These are phyloP conservation scores for Pyrgus malvae DNA, from an alignment of 2,888 invertebrate genomes.

Conservation along the genomic window DNA sequence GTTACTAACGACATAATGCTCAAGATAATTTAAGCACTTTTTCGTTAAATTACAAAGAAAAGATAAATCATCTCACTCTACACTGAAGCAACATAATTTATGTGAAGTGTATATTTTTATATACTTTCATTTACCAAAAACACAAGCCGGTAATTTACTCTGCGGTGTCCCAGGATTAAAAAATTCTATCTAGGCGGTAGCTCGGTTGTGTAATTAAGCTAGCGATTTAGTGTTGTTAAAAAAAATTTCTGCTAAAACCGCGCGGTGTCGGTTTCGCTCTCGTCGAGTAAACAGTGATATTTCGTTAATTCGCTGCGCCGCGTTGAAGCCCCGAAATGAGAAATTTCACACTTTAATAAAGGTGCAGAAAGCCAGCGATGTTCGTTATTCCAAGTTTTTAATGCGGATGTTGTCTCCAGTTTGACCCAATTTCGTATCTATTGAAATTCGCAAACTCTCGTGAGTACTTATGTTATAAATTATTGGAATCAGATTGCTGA, in stretches of 20 bases:
- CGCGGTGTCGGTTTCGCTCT: not conserved
- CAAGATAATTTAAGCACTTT: too few species aligned
- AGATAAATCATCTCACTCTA: not conserved
- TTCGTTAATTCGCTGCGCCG: conserved; percentile 19
- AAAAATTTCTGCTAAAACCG: conserved; percentile 5
- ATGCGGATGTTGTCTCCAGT: not conserved
- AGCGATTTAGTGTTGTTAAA: conserved; percentile 10
- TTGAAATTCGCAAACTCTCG: too few species aligned
- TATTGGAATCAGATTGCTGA: too few species aligned
- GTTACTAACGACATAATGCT: too few species aligned
- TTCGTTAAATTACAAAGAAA: not conserved
- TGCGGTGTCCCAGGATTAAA: not conserved
- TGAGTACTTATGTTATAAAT: too few species aligned
- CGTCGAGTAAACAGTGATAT: conserved; percentile 11
- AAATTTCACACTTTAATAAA: conserved; percentile 17
- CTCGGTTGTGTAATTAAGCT: conserved; percentile 6
- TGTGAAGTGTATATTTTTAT: not conserved
- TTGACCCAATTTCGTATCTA: not conserved
- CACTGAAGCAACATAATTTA: not conserved
- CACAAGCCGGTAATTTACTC: too few species aligned
- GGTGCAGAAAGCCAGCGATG: conserved; percentile 3
- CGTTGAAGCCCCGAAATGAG: conserved; percentile 10
- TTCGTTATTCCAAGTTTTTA: not conserved
- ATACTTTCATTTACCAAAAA: not conserved
- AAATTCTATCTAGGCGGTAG: not conserved